Base-by-base conservation (phyloP, 2,113 vertebrate genomes). In the Henicopernis longicauda region DNA sequence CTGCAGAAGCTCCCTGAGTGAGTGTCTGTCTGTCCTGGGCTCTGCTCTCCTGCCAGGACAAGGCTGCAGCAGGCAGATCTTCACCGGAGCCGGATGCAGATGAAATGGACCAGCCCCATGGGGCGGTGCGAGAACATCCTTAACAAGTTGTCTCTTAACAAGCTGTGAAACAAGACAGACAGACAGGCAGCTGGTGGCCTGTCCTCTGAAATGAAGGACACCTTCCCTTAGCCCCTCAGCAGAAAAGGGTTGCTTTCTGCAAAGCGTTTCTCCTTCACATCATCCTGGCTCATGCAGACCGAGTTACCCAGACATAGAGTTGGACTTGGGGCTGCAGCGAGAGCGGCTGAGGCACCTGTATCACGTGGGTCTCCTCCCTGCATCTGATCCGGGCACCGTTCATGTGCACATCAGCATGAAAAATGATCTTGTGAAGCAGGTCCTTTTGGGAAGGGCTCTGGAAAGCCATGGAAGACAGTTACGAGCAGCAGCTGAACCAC, bases 341-440 rank as follows among this genome's bases (percentile, higher is more conserved):
- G 31, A 54, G 81, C 22, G 10, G 61, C 47, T 4, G 88, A 67
- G 50, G 61, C 50, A n/a, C n/a, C 47, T 7, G 18, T 6, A 15
- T 23, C 36, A 1, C 20, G 0, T 1, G 0, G 25, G 11, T 42
- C 47, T 50, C 70, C 74, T 45, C 45, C 27, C 10, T 26, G 38
- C 57, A 29, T 6, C 47, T 27, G 1, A 21, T 10, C 74, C 1
- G 2, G 20, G 88, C 82, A 10, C 6, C 3, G 3, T 70, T 82
- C 70, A 3, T 1, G 0, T 0, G 36, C 21, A 14, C 57, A 20
- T 20, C 42, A 8, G 74, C 57, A 16, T 8, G 22, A 29, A 40
- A 38, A 67, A 7, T 0, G 4, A 29, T 16, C 59, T 31, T 7
- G 10, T 20, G 74, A 34, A 40, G 65, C 34, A 38, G 32, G 1